Evolutionary conservation across 2,797 vertebrate species (phyloP).

Genomic region (Sebastes diploproa): DNA sequence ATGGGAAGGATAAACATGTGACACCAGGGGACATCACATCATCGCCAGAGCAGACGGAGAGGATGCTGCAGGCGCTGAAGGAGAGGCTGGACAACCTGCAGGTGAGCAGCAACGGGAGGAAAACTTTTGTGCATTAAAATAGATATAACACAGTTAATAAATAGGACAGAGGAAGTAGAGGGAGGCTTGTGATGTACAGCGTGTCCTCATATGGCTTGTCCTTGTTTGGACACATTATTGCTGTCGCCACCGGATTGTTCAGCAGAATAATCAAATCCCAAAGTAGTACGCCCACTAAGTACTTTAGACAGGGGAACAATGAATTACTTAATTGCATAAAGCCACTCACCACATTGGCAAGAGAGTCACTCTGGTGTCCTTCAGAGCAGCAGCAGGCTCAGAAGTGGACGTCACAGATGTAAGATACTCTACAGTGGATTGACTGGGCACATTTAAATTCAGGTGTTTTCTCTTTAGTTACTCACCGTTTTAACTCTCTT

Average conservation of each 20-base stretch:
- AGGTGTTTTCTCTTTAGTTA: not conserved
- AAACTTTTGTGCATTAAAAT: not conserved
- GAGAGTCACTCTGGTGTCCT: constrained; percentile 19
- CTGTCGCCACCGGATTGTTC: constrained; percentile 21
- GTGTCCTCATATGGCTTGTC: not conserved
- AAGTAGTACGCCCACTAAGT: constrained; percentile 19
- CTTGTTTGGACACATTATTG: constrained; percentile 7
- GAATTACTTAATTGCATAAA: constrained; percentile 55
- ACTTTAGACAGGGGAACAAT: constrained; percentile 50
- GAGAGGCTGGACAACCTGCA: constrained; percentile 86
- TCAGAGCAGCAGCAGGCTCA: constrained; percentile 17
- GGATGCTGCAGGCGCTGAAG: constrained; percentile 85
- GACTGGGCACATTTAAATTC: not conserved
- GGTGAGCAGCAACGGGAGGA: constrained; percentile 69
- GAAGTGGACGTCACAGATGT: constrained; percentile 4
- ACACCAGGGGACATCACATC: constrained; percentile 67
- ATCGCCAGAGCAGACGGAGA: constrained; percentile 81
- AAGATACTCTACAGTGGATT: not conserved
- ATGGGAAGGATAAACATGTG: constrained; percentile 74
- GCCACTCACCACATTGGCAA: constrained; percentile 20
- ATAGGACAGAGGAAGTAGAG: not conserved
- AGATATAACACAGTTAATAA: not conserved
- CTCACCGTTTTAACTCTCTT: not conserved
- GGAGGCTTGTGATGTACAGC: not conserved
- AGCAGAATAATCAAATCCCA: constrained; percentile 33